These are phyloP conservation scores for Eupithecia insigniata DNA, from an alignment of 2,888 invertebrate genomes.

Conservation along the genomic window DNA sequence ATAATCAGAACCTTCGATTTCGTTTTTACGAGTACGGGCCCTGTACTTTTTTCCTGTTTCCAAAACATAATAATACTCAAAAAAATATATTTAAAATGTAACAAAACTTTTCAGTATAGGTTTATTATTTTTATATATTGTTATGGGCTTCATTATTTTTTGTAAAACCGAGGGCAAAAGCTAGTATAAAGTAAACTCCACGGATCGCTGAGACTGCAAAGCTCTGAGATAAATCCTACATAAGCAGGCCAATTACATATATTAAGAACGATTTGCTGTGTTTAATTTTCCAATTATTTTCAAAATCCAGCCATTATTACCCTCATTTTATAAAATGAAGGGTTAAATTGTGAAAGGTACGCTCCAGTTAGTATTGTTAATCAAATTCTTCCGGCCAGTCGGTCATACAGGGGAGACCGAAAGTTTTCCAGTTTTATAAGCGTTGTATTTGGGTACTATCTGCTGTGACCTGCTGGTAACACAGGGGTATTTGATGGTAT, in stretches of 20 bases:
- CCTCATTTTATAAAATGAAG: background rate
- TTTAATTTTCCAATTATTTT: background rate
- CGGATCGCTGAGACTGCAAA: background rate
- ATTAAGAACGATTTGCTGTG: background rate
- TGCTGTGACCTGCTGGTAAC: background rate
- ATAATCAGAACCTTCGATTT: no score
- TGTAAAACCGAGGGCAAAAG: no score
- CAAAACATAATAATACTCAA: no score
- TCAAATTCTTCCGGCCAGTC: conserved; percentile 58
- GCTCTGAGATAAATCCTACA: background rate
- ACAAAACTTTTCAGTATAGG: no score
- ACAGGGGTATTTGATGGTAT: no score
- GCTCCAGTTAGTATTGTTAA: conserved; percentile 46
- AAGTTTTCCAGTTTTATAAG: conserved; percentile 15
- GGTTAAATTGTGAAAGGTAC: conserved; percentile 20
- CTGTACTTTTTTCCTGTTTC: no score
- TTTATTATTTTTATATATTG: no score
- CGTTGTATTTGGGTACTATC: background rate
- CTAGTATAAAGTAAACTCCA: background rate
- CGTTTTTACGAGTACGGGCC: no score
- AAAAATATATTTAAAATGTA: no score
- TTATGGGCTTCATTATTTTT: no score
- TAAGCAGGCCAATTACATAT: background rate
- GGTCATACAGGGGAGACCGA: conserved; percentile 45
- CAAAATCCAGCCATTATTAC: background rate